These are phyloP conservation scores for Rhadinocentrus ornatus DNA, from an alignment of 2,797 vertebrate genomes.

Conservation along the genomic window DNA sequence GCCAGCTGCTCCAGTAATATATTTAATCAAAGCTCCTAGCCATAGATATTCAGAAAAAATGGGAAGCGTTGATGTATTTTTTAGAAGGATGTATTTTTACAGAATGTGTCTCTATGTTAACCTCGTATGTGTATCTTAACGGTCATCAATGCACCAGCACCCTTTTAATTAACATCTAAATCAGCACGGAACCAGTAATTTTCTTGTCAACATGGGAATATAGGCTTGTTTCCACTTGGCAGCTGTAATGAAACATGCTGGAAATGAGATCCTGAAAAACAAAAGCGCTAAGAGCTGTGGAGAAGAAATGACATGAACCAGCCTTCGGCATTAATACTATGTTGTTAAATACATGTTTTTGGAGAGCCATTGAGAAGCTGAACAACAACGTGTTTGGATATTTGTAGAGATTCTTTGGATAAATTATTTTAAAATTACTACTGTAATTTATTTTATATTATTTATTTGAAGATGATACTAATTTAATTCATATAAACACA, in stretches of 20 bases:
- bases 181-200: slow-evolving; percentile 14
- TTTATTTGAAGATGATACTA: too few relatives aligned
- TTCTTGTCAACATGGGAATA: slow-evolving; percentile 25
- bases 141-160: slow-evolving; percentile 10
- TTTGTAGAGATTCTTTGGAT: too few relatives aligned
- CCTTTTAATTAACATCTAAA: slow-evolving; percentile 35
- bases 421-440: too few relatives aligned
- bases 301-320: neutral
- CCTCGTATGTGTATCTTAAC: neutral
- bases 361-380: neutral
- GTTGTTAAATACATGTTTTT: neutral
- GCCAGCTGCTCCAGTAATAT: slow-evolving; percentile 25
- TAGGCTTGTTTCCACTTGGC: slow-evolving; percentile 12
- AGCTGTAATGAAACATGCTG: slow-evolving; percentile 14
- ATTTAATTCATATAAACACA: too few relatives aligned
- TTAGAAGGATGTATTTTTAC: slow-evolving; percentile 6
- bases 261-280: slow-evolving; percentile 10
- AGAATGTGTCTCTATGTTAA: too few relatives aligned
- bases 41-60: slow-evolving; percentile 10
- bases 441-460: too few relatives aligned
- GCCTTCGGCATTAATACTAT: neutral
- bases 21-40: slow-evolving; percentile 37
- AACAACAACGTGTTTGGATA: neutral
- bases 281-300: slow-evolving; percentile 1
- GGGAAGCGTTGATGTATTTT: slow-evolving; percentile 20